Conservation (phyloP, 2,797 vertebrate species). For the Spea hammondii region DNA sequence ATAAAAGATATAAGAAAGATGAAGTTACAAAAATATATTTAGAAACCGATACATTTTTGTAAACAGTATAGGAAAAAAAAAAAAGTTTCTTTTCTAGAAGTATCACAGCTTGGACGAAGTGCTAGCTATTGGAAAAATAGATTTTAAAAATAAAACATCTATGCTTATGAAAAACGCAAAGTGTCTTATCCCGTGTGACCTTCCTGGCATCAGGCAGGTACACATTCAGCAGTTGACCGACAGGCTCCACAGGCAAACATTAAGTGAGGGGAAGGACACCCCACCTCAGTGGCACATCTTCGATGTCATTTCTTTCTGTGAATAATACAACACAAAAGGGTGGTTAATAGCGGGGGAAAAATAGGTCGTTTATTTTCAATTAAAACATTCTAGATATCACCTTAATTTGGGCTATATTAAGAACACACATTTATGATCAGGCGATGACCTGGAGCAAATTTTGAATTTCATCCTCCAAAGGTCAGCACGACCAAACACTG, state of each 20-base stretch:
- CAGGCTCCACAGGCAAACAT: slow-evolving; percentile 37
- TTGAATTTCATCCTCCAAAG: too few relatives aligned
- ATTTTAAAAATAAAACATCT: slow-evolving; percentile 28
- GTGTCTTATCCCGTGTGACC: slow-evolving; percentile 47
- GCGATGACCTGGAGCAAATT: too few relatives aligned
- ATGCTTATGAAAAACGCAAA: slow-evolving; percentile 37
- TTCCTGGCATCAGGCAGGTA: slow-evolving; percentile 8
- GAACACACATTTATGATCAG: too few relatives aligned
- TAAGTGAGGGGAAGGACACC: slow-evolving; percentile 22
- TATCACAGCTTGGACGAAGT: slow-evolving; percentile 53
- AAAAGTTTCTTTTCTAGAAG: slow-evolving; percentile 42
- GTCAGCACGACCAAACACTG: too few relatives aligned
- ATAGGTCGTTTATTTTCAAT: background rate
- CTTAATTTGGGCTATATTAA: too few relatives aligned
- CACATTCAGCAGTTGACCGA: slow-evolving; percentile 31
- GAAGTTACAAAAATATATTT: slow-evolving; percentile 39
- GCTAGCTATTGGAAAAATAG: slow-evolving; percentile 28
- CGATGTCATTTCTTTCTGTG: slow-evolving; percentile 95
- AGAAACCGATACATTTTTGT: background rate
- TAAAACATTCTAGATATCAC: too few relatives aligned
- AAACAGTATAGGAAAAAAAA: slow-evolving; percentile 53
- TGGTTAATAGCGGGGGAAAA: background rate
- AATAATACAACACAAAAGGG: slow-evolving; percentile 24
- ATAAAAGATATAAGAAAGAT: too few relatives aligned
- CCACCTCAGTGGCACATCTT: slow-evolving; percentile 88